A percentile compares a stretch with the other conserved stretches of the same genome.
Evolutionary conservation across 1,140 invertebrate species (phyloP).

Genomic region (Euura saliciscinereae): DNA sequence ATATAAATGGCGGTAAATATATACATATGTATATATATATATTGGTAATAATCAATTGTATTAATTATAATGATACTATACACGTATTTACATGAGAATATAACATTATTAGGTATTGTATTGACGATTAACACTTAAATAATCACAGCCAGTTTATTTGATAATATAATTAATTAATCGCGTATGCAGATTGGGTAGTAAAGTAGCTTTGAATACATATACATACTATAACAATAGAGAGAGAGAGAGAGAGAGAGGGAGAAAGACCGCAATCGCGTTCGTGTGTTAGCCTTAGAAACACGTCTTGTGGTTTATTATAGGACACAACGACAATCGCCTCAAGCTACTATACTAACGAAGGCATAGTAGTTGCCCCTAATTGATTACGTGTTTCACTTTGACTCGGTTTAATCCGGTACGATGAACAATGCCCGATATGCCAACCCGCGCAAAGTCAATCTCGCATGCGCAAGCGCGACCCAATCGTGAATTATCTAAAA

Average conservation of each 20-base stretch:
- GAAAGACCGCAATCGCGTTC: too few relatives aligned
- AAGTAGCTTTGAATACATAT: too few relatives aligned
- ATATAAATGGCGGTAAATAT: not conserved
- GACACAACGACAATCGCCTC: too few relatives aligned
- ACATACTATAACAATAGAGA: too few relatives aligned
- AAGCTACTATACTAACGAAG: too few relatives aligned
- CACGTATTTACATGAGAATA: too few relatives aligned
- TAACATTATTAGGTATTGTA: not conserved
- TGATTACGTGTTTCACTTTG: not conserved
- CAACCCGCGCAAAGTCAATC: too few relatives aligned
- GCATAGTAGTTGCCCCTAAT: not conserved
- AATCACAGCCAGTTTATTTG: constrained; percentile 7
- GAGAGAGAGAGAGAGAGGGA: too few relatives aligned
- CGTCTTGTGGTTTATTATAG: not conserved
- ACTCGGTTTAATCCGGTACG: not conserved
- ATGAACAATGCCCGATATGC: not conserved
- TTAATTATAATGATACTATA: not conserved
- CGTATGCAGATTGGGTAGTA: too few relatives aligned
- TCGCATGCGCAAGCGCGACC: too few relatives aligned
- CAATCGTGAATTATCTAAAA: too few relatives aligned
- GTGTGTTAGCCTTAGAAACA: too few relatives aligned
- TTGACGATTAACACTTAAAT: constrained; percentile 1
- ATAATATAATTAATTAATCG: not conserved
- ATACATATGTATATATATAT: not conserved
- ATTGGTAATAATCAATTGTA: not conserved